Percentiles rank a stretch among this genome's conserved stretches.
These are phyloP conservation scores for Carduelis carduelis DNA, from an alignment of 2,797 vertebrate species.

Conservation along the genomic window DNA sequence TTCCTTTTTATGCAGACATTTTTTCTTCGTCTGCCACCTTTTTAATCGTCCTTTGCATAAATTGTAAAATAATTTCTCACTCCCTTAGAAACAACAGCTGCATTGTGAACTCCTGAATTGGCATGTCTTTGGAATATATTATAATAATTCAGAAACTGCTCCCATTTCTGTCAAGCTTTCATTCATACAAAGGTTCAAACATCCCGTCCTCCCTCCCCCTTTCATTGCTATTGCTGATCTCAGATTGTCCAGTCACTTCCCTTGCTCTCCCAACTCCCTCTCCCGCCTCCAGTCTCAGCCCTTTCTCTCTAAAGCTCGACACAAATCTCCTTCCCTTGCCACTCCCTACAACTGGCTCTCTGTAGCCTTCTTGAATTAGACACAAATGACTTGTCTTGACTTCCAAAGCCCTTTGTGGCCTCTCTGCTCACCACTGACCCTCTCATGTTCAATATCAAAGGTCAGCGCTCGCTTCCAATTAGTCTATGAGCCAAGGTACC, in stretches of 20 bases:
- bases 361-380: conserved; percentile 45
- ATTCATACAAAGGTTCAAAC: conserved; percentile 21
- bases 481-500: conserved; percentile 15
- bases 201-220: background rate
- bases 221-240: background rate
- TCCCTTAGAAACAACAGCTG: conserved; percentile 65
- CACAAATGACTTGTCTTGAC: conserved; percentile 53
- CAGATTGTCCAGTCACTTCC: conserved; percentile 18
- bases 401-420: conserved; percentile 54
- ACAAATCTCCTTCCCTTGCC: background rate
- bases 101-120: conserved; percentile 66
- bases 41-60: conserved; percentile 58
- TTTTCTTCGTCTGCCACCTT: conserved; percentile 58
- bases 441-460: conserved; percentile 57
- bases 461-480: conserved; percentile 56
- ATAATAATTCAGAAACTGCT: conserved; percentile 55
- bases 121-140: conserved; percentile 60
- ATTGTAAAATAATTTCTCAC: conserved; percentile 63
- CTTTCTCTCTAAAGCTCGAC: conserved; percentile 14
- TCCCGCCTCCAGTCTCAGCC: conserved; percentile 19
- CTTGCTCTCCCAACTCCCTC: conserved; percentile 16
- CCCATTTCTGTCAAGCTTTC: conserved; percentile 58
- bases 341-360: conserved; percentile 1
- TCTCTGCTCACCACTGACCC: conserved; percentile 35
- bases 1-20: conserved; percentile 57